These are phyloP conservation scores for Drosophila quadrilineata DNA, from an alignment of 1,140 invertebrate species.

Conservation along the genomic window DNA sequence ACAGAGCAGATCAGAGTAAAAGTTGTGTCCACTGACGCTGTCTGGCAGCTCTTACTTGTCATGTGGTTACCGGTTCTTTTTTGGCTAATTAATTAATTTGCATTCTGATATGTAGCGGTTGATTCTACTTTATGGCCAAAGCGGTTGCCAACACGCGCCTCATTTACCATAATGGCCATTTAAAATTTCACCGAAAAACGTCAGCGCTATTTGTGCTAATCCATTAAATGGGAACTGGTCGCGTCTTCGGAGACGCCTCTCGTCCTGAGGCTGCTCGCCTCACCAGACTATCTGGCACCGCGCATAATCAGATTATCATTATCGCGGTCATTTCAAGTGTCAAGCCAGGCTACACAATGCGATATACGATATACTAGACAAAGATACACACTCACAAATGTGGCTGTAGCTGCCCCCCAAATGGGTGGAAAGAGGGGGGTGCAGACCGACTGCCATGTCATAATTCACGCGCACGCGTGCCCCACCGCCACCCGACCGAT, in stretches of 20 bases:
- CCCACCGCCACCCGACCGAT: not conserved
- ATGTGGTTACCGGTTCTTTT: constrained; percentile 38
- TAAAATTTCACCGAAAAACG: constrained; percentile 69
- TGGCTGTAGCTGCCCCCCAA: not conserved
- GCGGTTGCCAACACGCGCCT: constrained; percentile 57
- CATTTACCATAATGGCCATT: constrained; percentile 67
- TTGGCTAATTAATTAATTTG: constrained; percentile 65
- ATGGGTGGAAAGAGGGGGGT: not conserved
- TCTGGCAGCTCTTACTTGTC: constrained; percentile 1
- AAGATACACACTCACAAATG: constrained; percentile 2
- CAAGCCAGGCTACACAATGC: constrained; percentile 22
- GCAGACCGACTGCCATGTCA: constrained; percentile 46
- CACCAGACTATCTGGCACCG: constrained; percentile 70
- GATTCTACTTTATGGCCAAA: constrained; percentile 44
- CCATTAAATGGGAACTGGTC: constrained; percentile 50
- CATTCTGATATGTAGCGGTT: constrained; percentile 67
- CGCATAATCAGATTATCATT: constrained; percentile 23
- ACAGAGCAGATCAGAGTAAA: not conserved
- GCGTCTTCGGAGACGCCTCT: too few relatives aligned
- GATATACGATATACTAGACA: too few relatives aligned
- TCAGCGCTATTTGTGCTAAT: constrained; percentile 59
- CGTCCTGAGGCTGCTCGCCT: constrained; percentile 45
- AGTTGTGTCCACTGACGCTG: constrained; percentile 1
- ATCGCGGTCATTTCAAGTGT: constrained; percentile 37
- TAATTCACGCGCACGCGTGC: constrained; percentile 70